Conservation (phyloP, 2,797 vertebrate genomes). For the Brotula barbata region DNA sequence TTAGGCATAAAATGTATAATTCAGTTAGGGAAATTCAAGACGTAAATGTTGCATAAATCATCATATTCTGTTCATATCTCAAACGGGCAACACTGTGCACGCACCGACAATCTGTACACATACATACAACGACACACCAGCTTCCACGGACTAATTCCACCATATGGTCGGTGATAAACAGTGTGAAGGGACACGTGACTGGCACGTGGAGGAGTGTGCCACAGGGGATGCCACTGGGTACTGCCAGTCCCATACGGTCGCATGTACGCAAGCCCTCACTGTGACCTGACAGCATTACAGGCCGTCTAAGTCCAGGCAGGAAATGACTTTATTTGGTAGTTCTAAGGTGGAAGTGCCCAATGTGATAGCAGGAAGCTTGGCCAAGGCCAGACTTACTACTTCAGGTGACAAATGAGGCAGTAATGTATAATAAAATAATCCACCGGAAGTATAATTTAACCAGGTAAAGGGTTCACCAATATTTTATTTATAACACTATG, state of each 20-base stretch:
- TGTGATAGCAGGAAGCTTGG: constrained; percentile 25
- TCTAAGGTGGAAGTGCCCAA: constrained; percentile 31
- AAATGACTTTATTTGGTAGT: constrained; percentile 71
- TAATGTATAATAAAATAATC: constrained; percentile 1
- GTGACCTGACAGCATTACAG: constrained; percentile 50
- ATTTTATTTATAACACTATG: too few relatives aligned
- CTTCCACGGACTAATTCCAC: too few relatives aligned
- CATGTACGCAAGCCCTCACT: constrained; percentile 57
- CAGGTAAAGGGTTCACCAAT: neutral
- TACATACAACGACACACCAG: too few relatives aligned
- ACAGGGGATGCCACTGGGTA: constrained; percentile 55
- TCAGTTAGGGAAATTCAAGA: constrained; percentile 31
- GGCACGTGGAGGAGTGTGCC: constrained; percentile 51
- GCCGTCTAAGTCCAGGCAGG: constrained; percentile 52
- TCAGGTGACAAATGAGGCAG: constrained; percentile 36
- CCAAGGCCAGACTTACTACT: constrained; percentile 31
- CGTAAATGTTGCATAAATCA: constrained; percentile 22
- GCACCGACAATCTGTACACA: too few relatives aligned
- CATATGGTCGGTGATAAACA: constrained; percentile 64
- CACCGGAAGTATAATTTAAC: neutral
- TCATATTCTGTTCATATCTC: constrained; percentile 4
- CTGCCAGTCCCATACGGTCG: constrained; percentile 60
- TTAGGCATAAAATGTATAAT: constrained; percentile 31
- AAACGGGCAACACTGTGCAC: constrained; percentile 23
- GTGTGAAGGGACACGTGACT: constrained; percentile 38